Conservation (phyloP, 2,113 vertebrate genomes). For the Zeus faber region DNA sequence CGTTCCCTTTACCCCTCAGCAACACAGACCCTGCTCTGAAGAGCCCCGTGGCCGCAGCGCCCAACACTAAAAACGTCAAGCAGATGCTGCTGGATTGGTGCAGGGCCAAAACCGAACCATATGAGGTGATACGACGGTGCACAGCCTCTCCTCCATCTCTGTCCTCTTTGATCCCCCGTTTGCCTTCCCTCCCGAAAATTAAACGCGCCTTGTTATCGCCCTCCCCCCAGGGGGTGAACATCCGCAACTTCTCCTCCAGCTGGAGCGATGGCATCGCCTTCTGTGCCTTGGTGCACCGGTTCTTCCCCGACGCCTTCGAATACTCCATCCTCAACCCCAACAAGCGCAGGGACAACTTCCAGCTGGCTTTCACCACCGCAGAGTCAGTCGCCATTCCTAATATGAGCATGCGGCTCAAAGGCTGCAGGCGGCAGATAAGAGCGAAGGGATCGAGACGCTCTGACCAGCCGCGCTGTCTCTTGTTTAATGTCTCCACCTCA, state of each 20-base stretch:
- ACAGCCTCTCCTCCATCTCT: slow-evolving; percentile 28
- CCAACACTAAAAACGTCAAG: slow-evolving; percentile 94
- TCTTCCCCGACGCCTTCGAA: slow-evolving; percentile 95
- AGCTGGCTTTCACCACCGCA: slow-evolving; percentile 91
- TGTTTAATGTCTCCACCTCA: background rate
- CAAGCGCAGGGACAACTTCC: slow-evolving; percentile 90
- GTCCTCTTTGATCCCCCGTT: slow-evolving; percentile 19
- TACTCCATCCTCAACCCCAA: slow-evolving; percentile 89
- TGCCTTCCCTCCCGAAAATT: too few relatives aligned
- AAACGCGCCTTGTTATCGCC: slow-evolving; percentile 1
- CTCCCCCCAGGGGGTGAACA: slow-evolving; percentile 83
- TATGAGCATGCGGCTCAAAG: slow-evolving; percentile 22
- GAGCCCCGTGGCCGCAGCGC: slow-evolving; percentile 78
- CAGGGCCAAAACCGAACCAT: slow-evolving; percentile 93
- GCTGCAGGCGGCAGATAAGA: slow-evolving; percentile 6
- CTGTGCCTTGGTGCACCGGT: slow-evolving; percentile 94
- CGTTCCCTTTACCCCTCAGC: background rate
- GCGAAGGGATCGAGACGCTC: too few relatives aligned
- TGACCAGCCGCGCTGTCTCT: too few relatives aligned
- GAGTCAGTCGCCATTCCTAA: slow-evolving; percentile 80
- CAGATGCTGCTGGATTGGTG: slow-evolving; percentile 99
- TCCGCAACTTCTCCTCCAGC: slow-evolving; percentile 97
- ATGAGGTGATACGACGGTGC: slow-evolving; percentile 81
- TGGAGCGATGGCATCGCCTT: slow-evolving; percentile 98
- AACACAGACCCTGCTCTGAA: slow-evolving; percentile 63